Base-by-base conservation (phyloP, 2,113 vertebrate species). In the Hipposideros armiger region DNA sequence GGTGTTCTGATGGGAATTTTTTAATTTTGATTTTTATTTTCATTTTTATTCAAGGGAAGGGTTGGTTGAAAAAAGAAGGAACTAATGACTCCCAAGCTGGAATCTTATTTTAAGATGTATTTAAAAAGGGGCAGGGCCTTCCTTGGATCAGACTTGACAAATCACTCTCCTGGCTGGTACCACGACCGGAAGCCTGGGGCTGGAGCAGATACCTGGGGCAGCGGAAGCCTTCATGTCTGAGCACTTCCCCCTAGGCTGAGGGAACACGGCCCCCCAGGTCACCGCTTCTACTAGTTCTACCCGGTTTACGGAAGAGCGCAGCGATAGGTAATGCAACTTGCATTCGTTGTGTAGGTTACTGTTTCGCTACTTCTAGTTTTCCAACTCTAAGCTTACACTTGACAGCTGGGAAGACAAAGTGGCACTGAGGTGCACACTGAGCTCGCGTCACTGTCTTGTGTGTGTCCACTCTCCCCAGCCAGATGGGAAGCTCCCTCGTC, bases 341-440 rank as follows among this genome's bases (percentile, higher is more conserved):
- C 1, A 1, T 5, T 16, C 16, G 60, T 73, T 2, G 8, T 36
- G 45, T 47, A 50, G 20, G 7, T 30, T 19, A 2, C 42, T 11
- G 50, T 36, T 36, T 2, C 2, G 2, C 4, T 36, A n/a, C 4
- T 52, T 47, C 17, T 4, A 13, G 26, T 52, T 42, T 77, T 77
- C 58, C n/a, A 60, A 56, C 54, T 16, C 11, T 5, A 40, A 52
- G 8, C 67, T 58, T 50, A 42, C 17, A 47, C 40, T n/a, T 7
- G 32, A 82, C 54, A 60, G 14, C 11, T n/a, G 26, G 6, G 40
- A 20, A 56, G 36, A 58, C 10, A 66, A 16, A 15, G 58, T 22
- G n/a, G 58, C 0, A 36, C 36, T 11, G 11, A 11, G 11, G 50
- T 4, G 11, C 0, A 0, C 47, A 0, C 1, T 0, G 32, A 11